phyloP scores from a whole-genome alignment of 1,140 invertebrate species.

The Archegozetes longisetosus region DNA sequence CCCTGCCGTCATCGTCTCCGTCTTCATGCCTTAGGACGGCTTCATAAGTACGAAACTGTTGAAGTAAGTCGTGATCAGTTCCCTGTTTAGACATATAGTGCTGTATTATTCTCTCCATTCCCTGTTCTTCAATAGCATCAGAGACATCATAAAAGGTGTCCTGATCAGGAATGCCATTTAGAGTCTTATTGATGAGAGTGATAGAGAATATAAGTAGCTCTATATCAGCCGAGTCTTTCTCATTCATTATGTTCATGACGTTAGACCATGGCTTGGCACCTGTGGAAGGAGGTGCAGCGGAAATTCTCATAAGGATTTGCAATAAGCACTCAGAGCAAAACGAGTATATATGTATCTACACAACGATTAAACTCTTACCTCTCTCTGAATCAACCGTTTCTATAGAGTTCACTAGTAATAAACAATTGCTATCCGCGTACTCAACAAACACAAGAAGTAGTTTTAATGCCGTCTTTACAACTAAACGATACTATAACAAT shows the following conservation, averaged over 20 bases:
- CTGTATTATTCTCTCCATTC: constrained; percentile 79
- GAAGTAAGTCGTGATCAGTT: constrained; percentile 69
- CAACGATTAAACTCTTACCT: constrained; percentile 33
- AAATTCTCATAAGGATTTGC: background rate
- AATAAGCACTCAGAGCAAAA: background rate
- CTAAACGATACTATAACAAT: constrained; percentile 69
- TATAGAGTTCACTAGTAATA: constrained; percentile 72
- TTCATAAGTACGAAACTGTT: constrained; percentile 89
- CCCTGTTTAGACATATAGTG: constrained; percentile 84
- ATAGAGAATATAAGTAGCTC: constrained; percentile 91
- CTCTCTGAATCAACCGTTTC: constrained; percentile 60
- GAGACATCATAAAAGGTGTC: constrained; percentile 97
- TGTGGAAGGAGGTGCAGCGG: constrained; percentile 21
- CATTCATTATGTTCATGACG: constrained; percentile 76
- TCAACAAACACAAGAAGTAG: constrained; percentile 94
- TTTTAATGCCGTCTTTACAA: constrained; percentile 97
- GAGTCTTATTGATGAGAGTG: constrained; percentile 87
- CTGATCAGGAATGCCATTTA: constrained; percentile 89
- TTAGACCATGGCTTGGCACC: constrained; percentile 54
- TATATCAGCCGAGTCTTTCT: constrained; percentile 84
- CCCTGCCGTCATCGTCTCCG: constrained; percentile 45
- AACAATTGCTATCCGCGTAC: constrained; percentile 87
- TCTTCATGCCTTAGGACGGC: constrained; percentile 79
- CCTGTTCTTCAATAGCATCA: constrained; percentile 86
- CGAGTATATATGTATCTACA: background rate